Evolutionary conservation across 2,888 invertebrate genomes (phyloP).

Genomic region (Lottia gigantea): DNA sequence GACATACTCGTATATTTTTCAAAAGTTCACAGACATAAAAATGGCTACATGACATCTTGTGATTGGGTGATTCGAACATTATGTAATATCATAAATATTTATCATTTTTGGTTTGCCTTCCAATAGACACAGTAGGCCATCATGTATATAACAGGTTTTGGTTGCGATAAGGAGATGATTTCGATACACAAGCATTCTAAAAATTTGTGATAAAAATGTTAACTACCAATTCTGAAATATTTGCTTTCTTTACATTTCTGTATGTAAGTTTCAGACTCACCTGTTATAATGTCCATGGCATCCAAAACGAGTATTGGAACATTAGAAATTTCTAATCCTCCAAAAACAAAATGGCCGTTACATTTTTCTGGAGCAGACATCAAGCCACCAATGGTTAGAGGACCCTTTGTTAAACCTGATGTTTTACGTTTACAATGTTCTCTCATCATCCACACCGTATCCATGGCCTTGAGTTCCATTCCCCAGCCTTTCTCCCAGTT

Average conservation of each 20-base stretch:
- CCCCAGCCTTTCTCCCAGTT: slow-evolving; percentile 24
- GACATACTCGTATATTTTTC: no score
- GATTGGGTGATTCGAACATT: no score
- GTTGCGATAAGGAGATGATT: no score
- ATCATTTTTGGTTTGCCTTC: no score
- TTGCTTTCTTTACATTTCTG: neutral
- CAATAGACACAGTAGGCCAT: no score
- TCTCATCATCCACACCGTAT: slow-evolving; percentile 2
- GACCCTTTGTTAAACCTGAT: slow-evolving; percentile 11
- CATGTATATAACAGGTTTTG: no score
- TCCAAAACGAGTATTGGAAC: slow-evolving; percentile 30
- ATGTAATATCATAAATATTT: no score
- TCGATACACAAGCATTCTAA: no score
- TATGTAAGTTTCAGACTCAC: slow-evolving; percentile 15
- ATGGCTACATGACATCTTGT: no score
- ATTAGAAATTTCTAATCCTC: slow-evolving; percentile 31
- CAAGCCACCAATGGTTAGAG: slow-evolving; percentile 26
- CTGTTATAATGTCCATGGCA: slow-evolving; percentile 28
- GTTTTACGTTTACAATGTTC: slow-evolving; percentile 16
- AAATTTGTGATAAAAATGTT: no score
- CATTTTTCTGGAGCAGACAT: slow-evolving; percentile 12
- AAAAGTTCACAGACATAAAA: no score
- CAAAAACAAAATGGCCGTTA: slow-evolving; percentile 27
- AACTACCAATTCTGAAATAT: neutral
- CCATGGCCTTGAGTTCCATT: slow-evolving; percentile 16